Conservation (phyloP, 2,113 vertebrate species). For the Chionodraco myersi region DNA sequence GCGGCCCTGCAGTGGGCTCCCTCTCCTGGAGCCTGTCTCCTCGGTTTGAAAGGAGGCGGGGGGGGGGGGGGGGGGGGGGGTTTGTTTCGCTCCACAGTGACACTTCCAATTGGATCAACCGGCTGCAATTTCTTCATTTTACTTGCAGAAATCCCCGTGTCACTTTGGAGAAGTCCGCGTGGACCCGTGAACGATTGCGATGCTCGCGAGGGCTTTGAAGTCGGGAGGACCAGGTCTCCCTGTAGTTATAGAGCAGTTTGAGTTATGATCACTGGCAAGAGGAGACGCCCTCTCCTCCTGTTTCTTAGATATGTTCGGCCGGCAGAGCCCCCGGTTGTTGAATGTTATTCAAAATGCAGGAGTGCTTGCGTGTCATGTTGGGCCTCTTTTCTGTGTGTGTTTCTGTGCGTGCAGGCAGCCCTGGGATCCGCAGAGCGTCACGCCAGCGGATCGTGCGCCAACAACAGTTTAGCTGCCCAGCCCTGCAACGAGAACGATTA, state of each 20-base stretch:
- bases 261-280: conserved; percentile 55
- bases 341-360: conserved; percentile 85
- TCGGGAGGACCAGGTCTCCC: conserved; percentile 35
- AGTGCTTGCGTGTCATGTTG: conserved; percentile 85
- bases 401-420: conserved; percentile 85
- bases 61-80: not conserved
- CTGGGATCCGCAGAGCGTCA: conserved; percentile 87
- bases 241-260: conserved; percentile 41
- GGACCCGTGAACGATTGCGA: conserved; percentile 35
- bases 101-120: conserved; percentile 60
- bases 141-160: conserved; percentile 58
- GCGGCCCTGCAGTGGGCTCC: conserved; percentile 22
- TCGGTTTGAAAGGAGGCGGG: conserved; percentile 26
- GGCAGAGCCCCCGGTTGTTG: conserved; percentile 27
- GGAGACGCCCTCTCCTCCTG: conserved; percentile 31
- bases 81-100: conserved; percentile 32
- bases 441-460: conserved; percentile 81
- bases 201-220: conserved; percentile 63
- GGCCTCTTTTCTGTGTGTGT: conserved; percentile 67
- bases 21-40: conserved; percentile 53
- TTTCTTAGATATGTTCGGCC: conserved; percentile 46
- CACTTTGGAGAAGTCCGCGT: conserved; percentile 38
- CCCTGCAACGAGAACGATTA: conserved; percentile 82
- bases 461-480: conserved; percentile 83
- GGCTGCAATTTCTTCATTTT: conserved; percentile 60